Conservation (phyloP, 2,113 vertebrate species). For the Sus scrofa region T2T-Sscrofa CM000827.6:91528501-91529000, state of each 20-base stretch:
- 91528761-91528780: neutral
- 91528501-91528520: conserved; percentile 16
- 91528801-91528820: neutral
- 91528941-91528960: too few species aligned
- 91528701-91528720: neutral
- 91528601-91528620: neutral
- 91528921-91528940: neutral
- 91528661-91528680: neutral
- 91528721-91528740: neutral
- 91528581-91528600: neutral
- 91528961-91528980: neutral
- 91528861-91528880: neutral
- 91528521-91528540: conserved; percentile 36
- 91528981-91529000: neutral
- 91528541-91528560: conserved; percentile 31
- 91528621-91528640: neutral
- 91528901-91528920: neutral
- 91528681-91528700: neutral
- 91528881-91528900: neutral
- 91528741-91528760: neutral
- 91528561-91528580: neutral
- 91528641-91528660: neutral
- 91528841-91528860: neutral
- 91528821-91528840: too few species aligned
- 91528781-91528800: neutral